Evolutionary conservation across 2,888 invertebrate genomes (phyloP).

Genomic region (Pseudanteris insignis): DNA sequence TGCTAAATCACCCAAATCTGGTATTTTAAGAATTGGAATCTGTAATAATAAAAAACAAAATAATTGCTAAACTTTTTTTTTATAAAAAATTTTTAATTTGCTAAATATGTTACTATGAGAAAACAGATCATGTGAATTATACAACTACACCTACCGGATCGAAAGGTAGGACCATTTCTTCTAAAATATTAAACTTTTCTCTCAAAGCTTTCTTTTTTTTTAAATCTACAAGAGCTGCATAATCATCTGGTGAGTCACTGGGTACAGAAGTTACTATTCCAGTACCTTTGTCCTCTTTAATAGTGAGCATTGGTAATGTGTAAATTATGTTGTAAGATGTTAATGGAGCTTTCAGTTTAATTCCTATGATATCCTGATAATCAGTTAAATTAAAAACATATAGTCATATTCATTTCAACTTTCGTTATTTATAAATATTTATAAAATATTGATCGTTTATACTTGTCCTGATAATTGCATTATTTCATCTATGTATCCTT

Average conservation of each 20-base stretch:
- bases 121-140: too few relatives aligned
- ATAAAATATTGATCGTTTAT: too few relatives aligned
- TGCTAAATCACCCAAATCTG: conserved; percentile 85
- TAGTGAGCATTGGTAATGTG: conserved; percentile 95
- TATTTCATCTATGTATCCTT: conserved; percentile 80
- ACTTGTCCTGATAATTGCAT: conserved; percentile 77
- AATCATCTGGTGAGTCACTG: conserved; percentile 98
- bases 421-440: too few relatives aligned
- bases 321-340: conserved; percentile 86
- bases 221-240: conserved; percentile 92
- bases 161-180: conserved; percentile 80
- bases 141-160: conserved; percentile 73
- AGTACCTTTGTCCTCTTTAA: conserved; percentile 98
- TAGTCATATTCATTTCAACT: too few relatives aligned
- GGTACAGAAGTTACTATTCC: conserved; percentile 98
- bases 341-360: conserved; percentile 83
- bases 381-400: too few relatives aligned
- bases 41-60: conserved; percentile 66
- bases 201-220: conserved; percentile 93
- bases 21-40: conserved; percentile 90
- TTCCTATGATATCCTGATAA: conserved; percentile 85
- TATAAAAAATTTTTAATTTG: too few relatives aligned
- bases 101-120: too few relatives aligned
- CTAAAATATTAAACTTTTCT: conserved; percentile 88
- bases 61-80: too few relatives aligned